These are phyloP conservation scores for Ciconia nigra DNA, from an alignment of 2,797 vertebrate genomes.

Conservation along the genomic window DNA sequence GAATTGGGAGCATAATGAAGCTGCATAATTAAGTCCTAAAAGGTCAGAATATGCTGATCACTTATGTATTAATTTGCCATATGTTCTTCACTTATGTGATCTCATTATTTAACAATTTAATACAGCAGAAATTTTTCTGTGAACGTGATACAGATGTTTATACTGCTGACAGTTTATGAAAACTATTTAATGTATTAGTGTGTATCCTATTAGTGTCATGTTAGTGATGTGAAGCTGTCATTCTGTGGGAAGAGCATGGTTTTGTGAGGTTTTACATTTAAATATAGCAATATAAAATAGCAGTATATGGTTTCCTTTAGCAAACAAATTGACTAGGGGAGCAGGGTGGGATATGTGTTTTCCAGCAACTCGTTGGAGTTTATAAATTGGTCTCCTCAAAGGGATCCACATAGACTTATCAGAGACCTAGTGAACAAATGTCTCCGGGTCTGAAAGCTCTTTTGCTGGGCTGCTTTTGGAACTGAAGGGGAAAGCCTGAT, in stretches of 20 bases:
- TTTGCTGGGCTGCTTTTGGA: not conserved
- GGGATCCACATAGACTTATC: rapidly evolving
- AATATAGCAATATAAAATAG: not conserved
- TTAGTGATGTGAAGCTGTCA: not conserved
- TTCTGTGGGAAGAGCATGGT: not conserved
- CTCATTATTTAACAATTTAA: not conserved
- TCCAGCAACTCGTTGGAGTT: not conserved
- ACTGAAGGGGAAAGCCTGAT: not conserved
- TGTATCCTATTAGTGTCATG: not conserved
- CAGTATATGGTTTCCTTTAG: not conserved
- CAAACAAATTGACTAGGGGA: not conserved
- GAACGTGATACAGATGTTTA: not conserved
- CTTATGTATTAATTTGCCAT: not conserved
- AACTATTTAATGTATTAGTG: not conserved
- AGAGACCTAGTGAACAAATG: not conserved
- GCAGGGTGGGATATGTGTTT: not conserved
- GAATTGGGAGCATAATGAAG: not conserved
- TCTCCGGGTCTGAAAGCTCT: not conserved
- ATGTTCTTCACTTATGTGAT: not conserved
- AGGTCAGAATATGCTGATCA: not conserved
- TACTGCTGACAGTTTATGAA: not conserved
- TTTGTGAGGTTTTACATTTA: not conserved
- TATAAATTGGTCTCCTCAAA: not conserved
- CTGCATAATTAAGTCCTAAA: not conserved
- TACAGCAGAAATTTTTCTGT: not conserved